These are phyloP conservation scores for Synergus japonicus DNA, from an alignment of 2,888 invertebrate genomes.

Conservation along the genomic window DNA sequence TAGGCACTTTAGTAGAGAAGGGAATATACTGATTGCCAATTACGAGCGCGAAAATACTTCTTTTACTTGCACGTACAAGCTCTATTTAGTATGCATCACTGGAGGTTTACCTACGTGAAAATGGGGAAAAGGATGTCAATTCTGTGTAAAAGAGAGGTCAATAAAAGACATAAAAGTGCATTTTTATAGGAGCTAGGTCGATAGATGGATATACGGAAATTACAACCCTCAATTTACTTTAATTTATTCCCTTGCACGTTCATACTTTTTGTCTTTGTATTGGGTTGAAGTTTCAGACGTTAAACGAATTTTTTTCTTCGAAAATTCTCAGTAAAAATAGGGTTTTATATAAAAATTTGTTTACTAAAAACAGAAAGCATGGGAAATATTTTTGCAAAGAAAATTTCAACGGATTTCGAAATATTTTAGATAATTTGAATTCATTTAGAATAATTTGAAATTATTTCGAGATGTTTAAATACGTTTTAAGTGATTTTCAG, in stretches of 20 bases:
- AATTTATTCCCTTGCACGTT: conserved; percentile 27
- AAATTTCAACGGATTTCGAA: too few species aligned
- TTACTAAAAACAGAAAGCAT: too few species aligned
- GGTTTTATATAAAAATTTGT: too few species aligned
- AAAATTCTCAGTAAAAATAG: too few species aligned
- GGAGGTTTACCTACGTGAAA: conserved; percentile 1
- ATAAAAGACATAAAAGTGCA: conserved; percentile 9
- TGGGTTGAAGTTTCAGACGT: too few species aligned
- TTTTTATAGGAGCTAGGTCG: conserved; percentile 7
- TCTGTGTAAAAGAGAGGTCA: background rate
- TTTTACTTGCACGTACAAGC: conserved; percentile 9
- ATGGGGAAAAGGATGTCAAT: background rate
- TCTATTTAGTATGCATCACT: conserved; percentile 14
- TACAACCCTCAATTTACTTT: background rate
- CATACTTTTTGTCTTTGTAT: background rate
- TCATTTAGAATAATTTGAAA: too few species aligned
- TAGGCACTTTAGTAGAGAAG: conserved; percentile 13
- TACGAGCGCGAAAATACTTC: conserved; percentile 22
- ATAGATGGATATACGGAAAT: background rate
- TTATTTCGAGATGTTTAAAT: too few species aligned
- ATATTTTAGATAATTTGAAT: too few species aligned
- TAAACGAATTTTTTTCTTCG: too few species aligned
- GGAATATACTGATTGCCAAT: conserved; percentile 34
- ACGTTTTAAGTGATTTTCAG: too few species aligned
- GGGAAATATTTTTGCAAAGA: background rate